phyloP scores from a whole-genome alignment of 92 coral and sea anemone species.

The Meandrina meandrites region DNA sequence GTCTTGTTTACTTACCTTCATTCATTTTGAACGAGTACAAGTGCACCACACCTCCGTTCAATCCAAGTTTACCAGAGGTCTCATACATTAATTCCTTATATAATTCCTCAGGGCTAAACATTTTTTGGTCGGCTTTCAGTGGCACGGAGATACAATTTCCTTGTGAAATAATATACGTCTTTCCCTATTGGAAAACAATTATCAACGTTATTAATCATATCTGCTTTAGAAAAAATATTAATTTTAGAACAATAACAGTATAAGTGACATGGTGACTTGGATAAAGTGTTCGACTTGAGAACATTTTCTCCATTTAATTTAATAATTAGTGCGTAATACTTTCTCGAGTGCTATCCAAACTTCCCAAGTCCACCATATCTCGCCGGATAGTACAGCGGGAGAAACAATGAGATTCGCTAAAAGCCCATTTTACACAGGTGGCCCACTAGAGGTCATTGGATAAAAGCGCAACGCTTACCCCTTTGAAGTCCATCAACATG shows the following conservation, averaged over 20 bases:
- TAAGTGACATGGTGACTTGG: too few species aligned
- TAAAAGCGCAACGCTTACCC: not conserved
- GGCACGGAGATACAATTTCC: not conserved
- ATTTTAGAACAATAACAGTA: too few species aligned
- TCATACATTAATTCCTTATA: not conserved
- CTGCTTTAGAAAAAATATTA: not conserved
- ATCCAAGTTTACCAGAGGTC: constrained; percentile 26
- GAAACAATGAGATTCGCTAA: too few species aligned
- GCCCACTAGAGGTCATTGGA: too few species aligned
- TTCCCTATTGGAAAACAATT: not conserved
- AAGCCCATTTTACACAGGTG: too few species aligned
- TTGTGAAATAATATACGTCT: not conserved
- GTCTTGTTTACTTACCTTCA: constrained; percentile 16
- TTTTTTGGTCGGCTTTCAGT: not conserved
- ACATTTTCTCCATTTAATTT: too few species aligned
- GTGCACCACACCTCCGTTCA: constrained; percentile 7
- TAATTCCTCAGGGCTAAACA: not conserved
- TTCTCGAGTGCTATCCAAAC: too few species aligned
- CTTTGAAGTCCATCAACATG: not conserved
- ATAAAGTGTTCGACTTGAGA: too few species aligned
- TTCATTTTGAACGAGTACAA: not conserved
- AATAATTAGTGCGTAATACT: too few species aligned
- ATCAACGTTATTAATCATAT: too few species aligned
- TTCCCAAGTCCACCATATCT: too few species aligned
- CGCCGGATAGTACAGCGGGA: too few species aligned